Conservation (phyloP, 2,888 invertebrate genomes). For the Chironomus tentans region DNA sequence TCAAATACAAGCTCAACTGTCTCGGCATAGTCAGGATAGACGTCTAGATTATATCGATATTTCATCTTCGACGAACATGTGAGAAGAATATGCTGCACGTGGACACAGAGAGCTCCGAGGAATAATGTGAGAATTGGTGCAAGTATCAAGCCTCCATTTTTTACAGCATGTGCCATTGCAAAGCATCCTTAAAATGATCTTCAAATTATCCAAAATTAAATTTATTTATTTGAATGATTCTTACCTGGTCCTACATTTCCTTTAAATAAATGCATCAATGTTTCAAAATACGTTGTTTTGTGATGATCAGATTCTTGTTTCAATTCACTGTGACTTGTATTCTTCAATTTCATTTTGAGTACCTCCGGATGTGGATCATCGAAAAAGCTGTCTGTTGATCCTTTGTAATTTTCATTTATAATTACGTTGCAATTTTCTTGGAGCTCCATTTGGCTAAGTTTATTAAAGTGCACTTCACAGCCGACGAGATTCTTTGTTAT, state of each 20-base stretch:
- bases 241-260: slow-evolving; percentile 85
- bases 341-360: neutral
- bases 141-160: slow-evolving; percentile 79
- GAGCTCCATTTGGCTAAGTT: neutral
- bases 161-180: slow-evolving; percentile 92
- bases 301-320: neutral
- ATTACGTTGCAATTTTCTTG: neutral
- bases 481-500: no score
- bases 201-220: slow-evolving; percentile 45
- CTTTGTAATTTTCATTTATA: slow-evolving; percentile 3
- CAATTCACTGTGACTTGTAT: neutral
- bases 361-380: neutral
- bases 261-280: slow-evolving; percentile 85
- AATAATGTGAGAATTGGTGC: slow-evolving; percentile 67
- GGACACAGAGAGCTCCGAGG: slow-evolving; percentile 78
- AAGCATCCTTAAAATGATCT: slow-evolving; percentile 40
- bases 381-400: neutral
- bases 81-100: slow-evolving; percentile 89
- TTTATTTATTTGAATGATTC: no score
- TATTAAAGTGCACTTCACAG: no score
- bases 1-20: slow-evolving; percentile 75
- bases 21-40: slow-evolving; percentile 64
- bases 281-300: slow-evolving; percentile 54
- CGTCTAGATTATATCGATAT: slow-evolving; percentile 46
- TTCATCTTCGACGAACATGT: slow-evolving; percentile 60